These are phyloP conservation scores for Littorina saxatilis DNA, from an alignment of 1,140 invertebrate genomes.

Conservation along the genomic window DNA sequence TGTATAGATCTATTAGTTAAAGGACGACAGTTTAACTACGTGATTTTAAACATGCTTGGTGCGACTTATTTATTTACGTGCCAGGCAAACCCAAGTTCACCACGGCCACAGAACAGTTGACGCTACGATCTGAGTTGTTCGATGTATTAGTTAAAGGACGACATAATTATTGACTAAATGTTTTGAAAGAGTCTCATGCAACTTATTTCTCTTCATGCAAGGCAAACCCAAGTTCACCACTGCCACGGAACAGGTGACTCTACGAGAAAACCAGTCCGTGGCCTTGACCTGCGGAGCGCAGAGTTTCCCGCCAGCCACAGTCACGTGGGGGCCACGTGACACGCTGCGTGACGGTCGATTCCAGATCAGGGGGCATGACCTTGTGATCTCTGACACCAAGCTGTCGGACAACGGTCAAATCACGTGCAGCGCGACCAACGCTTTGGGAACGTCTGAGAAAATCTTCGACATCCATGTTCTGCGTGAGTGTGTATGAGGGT, in stretches of 20 bases:
- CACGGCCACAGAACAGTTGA: too few species aligned
- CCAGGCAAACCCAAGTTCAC: too few species aligned
- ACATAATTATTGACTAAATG: too few species aligned
- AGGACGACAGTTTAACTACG: too few species aligned
- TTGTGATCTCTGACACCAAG: neutral
- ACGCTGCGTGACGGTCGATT: neutral
- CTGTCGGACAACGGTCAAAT: slow-evolving; percentile 29
- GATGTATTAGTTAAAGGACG: too few species aligned
- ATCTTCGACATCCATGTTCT: slow-evolving; percentile 40
- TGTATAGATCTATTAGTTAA: too few species aligned
- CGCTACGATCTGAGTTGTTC: too few species aligned
- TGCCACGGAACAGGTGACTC: neutral
- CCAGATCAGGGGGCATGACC: neutral
- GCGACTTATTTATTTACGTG: too few species aligned
- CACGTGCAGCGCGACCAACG: slow-evolving; percentile 41
- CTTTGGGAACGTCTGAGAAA: slow-evolving; percentile 36
- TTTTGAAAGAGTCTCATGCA: too few species aligned
- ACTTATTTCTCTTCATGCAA: too few species aligned
- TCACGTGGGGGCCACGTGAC: neutral
- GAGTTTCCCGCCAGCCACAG: neutral
- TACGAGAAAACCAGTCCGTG: neutral
- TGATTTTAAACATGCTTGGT: too few species aligned
- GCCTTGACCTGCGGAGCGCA: neutral
- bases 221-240: neutral
- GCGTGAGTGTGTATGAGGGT: slow-evolving; percentile 41